These are phyloP conservation scores for Leptura quadrifasciata DNA, from an alignment of 2,888 invertebrate genomes.

Conservation along the genomic window DNA sequence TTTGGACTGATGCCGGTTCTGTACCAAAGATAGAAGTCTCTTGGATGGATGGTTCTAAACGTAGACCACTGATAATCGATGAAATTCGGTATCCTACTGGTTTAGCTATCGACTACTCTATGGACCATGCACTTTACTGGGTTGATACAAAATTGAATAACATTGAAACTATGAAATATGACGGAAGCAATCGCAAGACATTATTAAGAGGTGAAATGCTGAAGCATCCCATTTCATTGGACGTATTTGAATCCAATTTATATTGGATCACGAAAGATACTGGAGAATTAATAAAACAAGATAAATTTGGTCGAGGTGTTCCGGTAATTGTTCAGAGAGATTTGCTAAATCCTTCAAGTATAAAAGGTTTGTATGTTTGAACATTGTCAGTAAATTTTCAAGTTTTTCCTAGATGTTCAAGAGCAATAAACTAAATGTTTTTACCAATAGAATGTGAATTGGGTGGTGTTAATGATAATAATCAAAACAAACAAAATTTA, in stretches of 20 bases:
- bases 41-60: constrained; percentile 97
- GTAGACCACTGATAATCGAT: constrained; percentile 87
- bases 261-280: constrained; percentile 95
- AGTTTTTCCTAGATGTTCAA: too few relatives aligned
- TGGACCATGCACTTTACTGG: constrained; percentile 95
- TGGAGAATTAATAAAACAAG: constrained; percentile 91
- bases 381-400: background rate
- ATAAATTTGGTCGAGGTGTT: constrained; percentile 97
- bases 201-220: constrained; percentile 84
- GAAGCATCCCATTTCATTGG: constrained; percentile 89
- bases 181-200: constrained; percentile 85
- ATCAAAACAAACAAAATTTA: too few relatives aligned
- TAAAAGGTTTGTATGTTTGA: constrained; percentile 79
- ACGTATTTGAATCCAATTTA: constrained; percentile 94
- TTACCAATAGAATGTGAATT: too few relatives aligned
- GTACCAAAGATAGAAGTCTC: constrained; percentile 94
- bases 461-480: too few relatives aligned
- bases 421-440: too few relatives aligned
- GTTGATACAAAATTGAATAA: constrained; percentile 94
- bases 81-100: constrained; percentile 91
- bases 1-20: constrained; percentile 95
- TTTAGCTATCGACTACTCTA: constrained; percentile 91
- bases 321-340: constrained; percentile 88
- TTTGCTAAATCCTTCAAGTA: constrained; percentile 89
- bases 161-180: constrained; percentile 89